These are phyloP conservation scores for Allolobophora icterica DNA, from an alignment of 2,888 invertebrate species.

Conservation along the genomic window DNA sequence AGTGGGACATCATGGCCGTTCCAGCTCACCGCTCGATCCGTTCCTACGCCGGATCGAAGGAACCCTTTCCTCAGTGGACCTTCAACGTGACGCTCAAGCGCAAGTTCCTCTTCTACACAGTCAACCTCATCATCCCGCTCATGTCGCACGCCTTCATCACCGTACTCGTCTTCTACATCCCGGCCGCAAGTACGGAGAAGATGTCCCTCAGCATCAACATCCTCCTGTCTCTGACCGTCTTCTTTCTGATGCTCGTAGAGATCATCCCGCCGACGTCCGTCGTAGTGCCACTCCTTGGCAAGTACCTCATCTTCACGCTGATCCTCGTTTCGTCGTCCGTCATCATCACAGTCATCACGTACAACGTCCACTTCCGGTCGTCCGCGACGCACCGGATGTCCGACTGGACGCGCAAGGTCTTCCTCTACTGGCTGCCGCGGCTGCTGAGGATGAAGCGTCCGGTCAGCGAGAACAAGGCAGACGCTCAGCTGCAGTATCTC, in stretches of 20 bases:
- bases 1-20: constrained; percentile 49
- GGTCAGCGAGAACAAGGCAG: constrained; percentile 49
- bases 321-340: constrained; percentile 64
- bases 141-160: constrained; percentile 94
- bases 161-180: constrained; percentile 93
- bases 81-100: constrained; percentile 93
- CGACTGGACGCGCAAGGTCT: constrained; percentile 91
- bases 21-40: constrained; percentile 41
- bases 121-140: constrained; percentile 71
- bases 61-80: constrained; percentile 74
- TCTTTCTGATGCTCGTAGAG: constrained; percentile 95
- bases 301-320: constrained; percentile 71
- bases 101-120: constrained; percentile 92
- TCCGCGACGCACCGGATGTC: constrained; percentile 98
- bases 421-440: constrained; percentile 91
- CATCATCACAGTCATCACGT: constrained; percentile 72
- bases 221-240: constrained; percentile 97
- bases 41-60: constrained; percentile 42
- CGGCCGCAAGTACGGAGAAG: constrained; percentile 97
- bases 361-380: constrained; percentile 83
- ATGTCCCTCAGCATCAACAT: constrained; percentile 96
- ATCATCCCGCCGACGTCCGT: constrained; percentile 97
- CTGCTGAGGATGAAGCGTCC: constrained; percentile 90
- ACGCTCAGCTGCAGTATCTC: constrained; percentile 47
- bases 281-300: constrained; percentile 94